These are phyloP conservation scores for Zoanthus sansibaricus DNA, from an alignment of 92 coral and sea anemone genomes.

Conservation along the genomic window DNA sequence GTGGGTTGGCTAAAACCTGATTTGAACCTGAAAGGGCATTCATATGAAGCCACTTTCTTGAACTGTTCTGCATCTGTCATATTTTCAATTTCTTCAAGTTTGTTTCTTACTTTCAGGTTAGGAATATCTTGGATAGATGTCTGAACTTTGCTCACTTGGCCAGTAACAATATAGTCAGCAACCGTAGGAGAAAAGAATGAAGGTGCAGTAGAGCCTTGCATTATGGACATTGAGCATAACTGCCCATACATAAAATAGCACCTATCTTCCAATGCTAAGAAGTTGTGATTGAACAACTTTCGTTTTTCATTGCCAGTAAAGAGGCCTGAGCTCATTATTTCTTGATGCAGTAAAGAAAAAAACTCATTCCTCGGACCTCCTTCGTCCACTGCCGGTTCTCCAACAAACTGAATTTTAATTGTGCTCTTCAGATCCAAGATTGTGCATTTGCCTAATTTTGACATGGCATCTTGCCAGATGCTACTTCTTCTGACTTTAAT, in stretches of 20 bases:
- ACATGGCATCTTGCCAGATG: conserved; percentile 62
- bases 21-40: conserved; percentile 57
- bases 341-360: conserved; percentile 57
- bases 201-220: conserved; percentile 62
- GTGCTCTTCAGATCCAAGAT: conserved; percentile 45
- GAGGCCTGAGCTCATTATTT: conserved; percentile 49
- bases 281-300: conserved; percentile 59
- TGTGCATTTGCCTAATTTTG: conserved; percentile 52
- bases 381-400: conserved; percentile 68
- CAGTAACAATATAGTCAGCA: conserved; percentile 64
- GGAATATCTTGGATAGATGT: conserved; percentile 59
- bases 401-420: conserved; percentile 61
- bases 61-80: conserved; percentile 58
- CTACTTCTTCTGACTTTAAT: conserved; percentile 58
- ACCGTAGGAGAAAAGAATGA: conserved; percentile 64
- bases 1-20: conserved; percentile 63
- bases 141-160: conserved; percentile 52
- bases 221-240: conserved; percentile 53
- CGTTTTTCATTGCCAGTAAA: conserved; percentile 54
- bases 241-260: conserved; percentile 60
- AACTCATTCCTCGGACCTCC: conserved; percentile 73
- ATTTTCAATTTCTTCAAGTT: conserved; percentile 55
- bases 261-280: conserved; percentile 53
- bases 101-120: conserved; percentile 56
- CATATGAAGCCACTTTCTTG: conserved; percentile 68